Evolutionary conservation across 1,140 invertebrate species (phyloP).

Genomic region (Cotesia typhae): DNA sequence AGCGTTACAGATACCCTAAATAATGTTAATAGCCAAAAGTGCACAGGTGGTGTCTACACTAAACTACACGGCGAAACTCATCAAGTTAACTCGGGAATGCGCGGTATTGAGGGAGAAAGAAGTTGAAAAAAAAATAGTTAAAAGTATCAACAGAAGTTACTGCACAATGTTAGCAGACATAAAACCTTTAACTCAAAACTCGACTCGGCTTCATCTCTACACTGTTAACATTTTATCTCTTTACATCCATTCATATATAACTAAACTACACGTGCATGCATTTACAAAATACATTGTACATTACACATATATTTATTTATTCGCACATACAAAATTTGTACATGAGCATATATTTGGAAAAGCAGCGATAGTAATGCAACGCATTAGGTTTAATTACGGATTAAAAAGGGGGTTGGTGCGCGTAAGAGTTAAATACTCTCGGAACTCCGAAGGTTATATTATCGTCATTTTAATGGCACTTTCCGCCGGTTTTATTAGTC

Average conservation of each 20-base stretch:
- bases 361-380: background rate
- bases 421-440: background rate
- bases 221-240: background rate
- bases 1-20: too few relatives aligned
- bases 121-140: background rate
- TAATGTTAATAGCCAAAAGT: too few relatives aligned
- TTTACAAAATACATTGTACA: too few relatives aligned
- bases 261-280: too few relatives aligned
- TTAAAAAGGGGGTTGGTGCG: background rate
- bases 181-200: constrained; percentile 9
- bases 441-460: background rate
- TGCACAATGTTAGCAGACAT: constrained; percentile 1
- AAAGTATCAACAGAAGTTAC: constrained; percentile 11
- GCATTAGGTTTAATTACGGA: constrained; percentile 10
- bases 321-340: too few relatives aligned
- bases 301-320: background rate
- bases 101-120: constrained; percentile 14
- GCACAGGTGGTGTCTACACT: too few relatives aligned
- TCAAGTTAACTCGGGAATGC: background rate
- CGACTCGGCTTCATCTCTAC: background rate
- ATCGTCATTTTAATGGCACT: constrained; percentile 15
- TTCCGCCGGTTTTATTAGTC: constrained; percentile 12
- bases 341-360: too few relatives aligned
- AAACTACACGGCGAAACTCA: too few relatives aligned
- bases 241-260: too few relatives aligned